These are phyloP conservation scores for Antheraea assamensis DNA, from an alignment of 2,888 invertebrate species.

Conservation along the genomic window DNA sequence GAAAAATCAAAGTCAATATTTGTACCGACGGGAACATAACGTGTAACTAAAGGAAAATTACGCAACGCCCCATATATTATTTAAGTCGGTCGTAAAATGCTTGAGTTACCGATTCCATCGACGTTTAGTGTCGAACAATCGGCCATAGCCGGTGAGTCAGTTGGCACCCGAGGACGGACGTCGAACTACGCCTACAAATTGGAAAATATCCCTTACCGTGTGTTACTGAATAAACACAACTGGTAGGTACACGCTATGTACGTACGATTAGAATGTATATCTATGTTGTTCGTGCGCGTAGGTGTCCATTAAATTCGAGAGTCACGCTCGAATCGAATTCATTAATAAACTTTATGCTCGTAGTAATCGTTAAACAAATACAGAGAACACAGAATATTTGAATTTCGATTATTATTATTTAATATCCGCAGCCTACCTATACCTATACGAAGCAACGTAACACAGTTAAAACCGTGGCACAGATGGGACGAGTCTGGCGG, in stretches of 20 bases:
- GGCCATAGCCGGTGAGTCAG: constrained; percentile 71
- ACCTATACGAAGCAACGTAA: constrained; percentile 57
- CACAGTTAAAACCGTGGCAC: constrained; percentile 54
- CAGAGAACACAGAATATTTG: constrained; percentile 54
- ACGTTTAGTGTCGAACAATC: constrained; percentile 77
- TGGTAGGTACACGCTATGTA: constrained; percentile 27
- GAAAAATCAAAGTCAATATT: constrained; percentile 49
- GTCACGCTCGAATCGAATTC: constrained; percentile 51
- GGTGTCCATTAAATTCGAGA: constrained; percentile 44
- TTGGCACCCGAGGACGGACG: constrained; percentile 65
- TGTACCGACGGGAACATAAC: constrained; percentile 57
- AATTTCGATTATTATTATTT: constrained; percentile 65
- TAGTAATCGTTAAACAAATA: constrained; percentile 45
- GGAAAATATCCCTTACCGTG: constrained; percentile 60
- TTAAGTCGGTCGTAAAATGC: constrained; percentile 71
- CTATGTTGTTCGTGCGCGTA: constrained; percentile 33
- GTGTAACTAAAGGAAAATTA: constrained; percentile 63
- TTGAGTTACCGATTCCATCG: constrained; percentile 77
- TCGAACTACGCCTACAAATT: constrained; percentile 69
- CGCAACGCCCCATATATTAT: constrained; percentile 78
- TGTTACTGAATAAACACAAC: constrained; percentile 55
- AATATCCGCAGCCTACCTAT: constrained; percentile 53
- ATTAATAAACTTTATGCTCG: constrained; percentile 48
- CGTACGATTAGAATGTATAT: constrained; percentile 35
- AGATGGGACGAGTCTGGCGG: constrained; percentile 56